These are phyloP conservation scores for Drosophila kohkoa DNA, from an alignment of 1,140 invertebrate species.

Conservation along the genomic window DNA sequence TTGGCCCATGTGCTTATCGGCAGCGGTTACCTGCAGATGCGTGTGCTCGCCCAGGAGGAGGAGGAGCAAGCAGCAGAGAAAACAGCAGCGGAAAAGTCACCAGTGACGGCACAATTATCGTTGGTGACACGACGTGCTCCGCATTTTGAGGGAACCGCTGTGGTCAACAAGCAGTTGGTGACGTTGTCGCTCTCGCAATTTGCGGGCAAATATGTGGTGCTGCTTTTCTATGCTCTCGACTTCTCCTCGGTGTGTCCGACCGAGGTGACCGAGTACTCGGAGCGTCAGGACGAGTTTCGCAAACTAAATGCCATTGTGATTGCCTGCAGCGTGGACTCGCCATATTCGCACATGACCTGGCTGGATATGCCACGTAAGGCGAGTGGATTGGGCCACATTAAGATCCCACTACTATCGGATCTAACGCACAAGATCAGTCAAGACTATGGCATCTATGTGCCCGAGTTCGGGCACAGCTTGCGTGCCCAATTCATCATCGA, in stretches of 20 bases:
- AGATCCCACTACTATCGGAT: constrained; percentile 13
- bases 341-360: constrained; percentile 4
- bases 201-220: constrained; percentile 12
- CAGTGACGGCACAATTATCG: no score
- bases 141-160: constrained; percentile 7
- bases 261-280: constrained; percentile 3
- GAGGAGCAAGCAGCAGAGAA: neutral
- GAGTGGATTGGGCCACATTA: constrained; percentile 3
- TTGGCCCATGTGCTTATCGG: neutral
- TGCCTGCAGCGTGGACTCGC: constrained; percentile 9
- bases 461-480: constrained; percentile 3
- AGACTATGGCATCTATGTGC: constrained; percentile 25
- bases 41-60: neutral
- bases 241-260: constrained; percentile 4
- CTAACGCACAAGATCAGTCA: neutral
- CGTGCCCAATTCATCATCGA: constrained; percentile 16
- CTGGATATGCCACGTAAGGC: neutral
- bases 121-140: constrained; percentile 4
- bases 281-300: neutral
- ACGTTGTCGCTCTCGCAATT: neutral
- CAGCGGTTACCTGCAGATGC: neutral
- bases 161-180: constrained; percentile 5
- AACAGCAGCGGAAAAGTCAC: neutral
- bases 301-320: constrained; percentile 2
- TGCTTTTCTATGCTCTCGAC: constrained; percentile 17